Base-by-base conservation (phyloP, 30 jellyfish, hydroid and myxozoan species). In the Aurelia sp. region DNA sequence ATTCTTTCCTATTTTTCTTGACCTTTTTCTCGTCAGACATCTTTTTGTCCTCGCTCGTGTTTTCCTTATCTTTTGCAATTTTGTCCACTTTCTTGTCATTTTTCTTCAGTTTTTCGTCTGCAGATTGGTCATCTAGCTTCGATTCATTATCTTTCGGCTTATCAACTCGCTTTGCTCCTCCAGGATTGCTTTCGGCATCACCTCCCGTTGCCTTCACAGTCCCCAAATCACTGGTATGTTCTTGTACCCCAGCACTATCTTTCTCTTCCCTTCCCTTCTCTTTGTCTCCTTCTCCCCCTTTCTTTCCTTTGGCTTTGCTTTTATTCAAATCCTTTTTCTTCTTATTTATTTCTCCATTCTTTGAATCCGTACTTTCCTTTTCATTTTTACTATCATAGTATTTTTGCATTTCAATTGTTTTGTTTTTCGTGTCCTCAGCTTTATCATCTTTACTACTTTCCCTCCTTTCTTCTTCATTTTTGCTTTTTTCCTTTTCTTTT, bases 191-290 rank as follows among this genome's bases (percentile, higher is more conserved):
- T 41, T 85, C 86, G 4, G 88, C 83, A 62, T 57, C 88, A 11
- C 76, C 94, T 62, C 77, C 88, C 18, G 83, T 85, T 23, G 58
- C 61, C 52, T 74, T 73, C 3, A 22, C 84, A 10, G 83, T 64
- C 20, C 87, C 88, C 9, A 73, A 20, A 40, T 83, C 80, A 17
- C 82, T 84, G 16, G n/a, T 23, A 59, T 59, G 13, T 59, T 59
- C 69, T 13, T 59, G 33, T 12, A 21, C 69, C 33, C 74, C 44
- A 59, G 33, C 69, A 6, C 30, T 66, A 66, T 66, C 44, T 19
- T 37, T 47, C 16, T 74, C 73, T 13, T 18, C 85, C 18, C 51
- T 81, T 0, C 21, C 59, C 22, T 81, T 27, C 13, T 8, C 76
- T 3, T 55, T 59, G 20, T 48, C 51, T 7, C 41, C 70, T 10